Evolutionary conservation across 2,113 vertebrate species (phyloP).

Genomic region (Benthochromis sp.): DNA sequence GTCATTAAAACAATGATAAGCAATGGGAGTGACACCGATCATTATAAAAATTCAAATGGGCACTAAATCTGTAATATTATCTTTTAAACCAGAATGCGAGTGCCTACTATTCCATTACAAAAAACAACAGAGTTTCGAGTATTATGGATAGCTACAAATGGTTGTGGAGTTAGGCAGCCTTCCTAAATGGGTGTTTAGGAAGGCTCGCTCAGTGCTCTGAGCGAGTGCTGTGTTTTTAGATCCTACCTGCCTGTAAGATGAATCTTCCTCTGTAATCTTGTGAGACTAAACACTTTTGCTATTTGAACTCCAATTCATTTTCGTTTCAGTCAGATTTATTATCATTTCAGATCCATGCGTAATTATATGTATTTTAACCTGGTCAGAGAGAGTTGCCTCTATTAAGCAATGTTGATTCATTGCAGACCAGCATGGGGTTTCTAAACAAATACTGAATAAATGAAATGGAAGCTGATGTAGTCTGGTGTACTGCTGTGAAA

Average conservation of each 20-base stretch:
- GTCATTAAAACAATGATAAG: background rate
- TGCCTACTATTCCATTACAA: background rate
- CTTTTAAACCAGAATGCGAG: background rate
- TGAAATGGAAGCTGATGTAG: slow-evolving; percentile 51
- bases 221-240: background rate
- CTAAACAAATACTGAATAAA: slow-evolving; percentile 59
- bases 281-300: background rate
- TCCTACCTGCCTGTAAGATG: background rate
- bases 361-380: slow-evolving; percentile 38
- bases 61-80: background rate
- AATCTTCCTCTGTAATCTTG: background rate
- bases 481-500: slow-evolving; percentile 55
- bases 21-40: background rate
- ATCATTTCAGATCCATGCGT: background rate
- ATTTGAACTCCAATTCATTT: background rate
- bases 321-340: background rate
- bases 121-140: background rate
- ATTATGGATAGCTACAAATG: background rate
- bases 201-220: background rate
- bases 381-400: slow-evolving; percentile 14
- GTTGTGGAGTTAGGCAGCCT: background rate
- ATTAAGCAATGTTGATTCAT: slow-evolving; percentile 30
- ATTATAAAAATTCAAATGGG: background rate
- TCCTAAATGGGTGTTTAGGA: background rate
- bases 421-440: slow-evolving; percentile 29